These are phyloP conservation scores for Zelleria hepariella DNA, from an alignment of 2,888 invertebrate species.

Conservation along the genomic window DNA sequence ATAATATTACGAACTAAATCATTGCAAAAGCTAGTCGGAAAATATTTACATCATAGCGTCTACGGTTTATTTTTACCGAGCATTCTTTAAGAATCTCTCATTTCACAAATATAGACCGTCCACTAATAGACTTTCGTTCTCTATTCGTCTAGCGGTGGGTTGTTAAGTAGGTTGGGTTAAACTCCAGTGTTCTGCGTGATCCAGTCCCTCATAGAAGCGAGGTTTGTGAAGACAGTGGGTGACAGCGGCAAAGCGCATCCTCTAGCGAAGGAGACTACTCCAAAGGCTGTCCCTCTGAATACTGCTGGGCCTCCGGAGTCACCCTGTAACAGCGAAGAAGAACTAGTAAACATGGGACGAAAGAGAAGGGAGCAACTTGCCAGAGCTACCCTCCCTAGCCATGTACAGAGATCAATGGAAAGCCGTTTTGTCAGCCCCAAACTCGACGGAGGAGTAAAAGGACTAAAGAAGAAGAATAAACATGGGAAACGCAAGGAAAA, in stretches of 20 bases:
- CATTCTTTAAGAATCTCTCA: neutral
- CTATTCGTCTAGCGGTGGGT: slow-evolving; percentile 2
- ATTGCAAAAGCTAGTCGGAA: neutral
- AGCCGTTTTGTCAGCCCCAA: too few relatives aligned
- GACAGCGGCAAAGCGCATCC: slow-evolving; percentile 63
- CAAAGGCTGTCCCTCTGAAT: slow-evolving; percentile 55
- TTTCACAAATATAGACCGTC: neutral
- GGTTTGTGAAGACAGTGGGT: slow-evolving; percentile 61
- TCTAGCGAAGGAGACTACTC: slow-evolving; percentile 62
- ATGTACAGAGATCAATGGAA: too few relatives aligned
- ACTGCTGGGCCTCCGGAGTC: slow-evolving; percentile 66
- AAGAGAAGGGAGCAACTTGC: too few relatives aligned
- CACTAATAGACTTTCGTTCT: neutral
- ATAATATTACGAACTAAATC: slow-evolving; percentile 6
- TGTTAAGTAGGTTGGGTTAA: slow-evolving; percentile 21
- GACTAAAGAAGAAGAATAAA: too few relatives aligned
- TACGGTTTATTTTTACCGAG: neutral
- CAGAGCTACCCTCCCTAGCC: too few relatives aligned
- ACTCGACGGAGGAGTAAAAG: too few relatives aligned
- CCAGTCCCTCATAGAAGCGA: slow-evolving; percentile 56
- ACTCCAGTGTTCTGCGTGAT: slow-evolving; percentile 55
- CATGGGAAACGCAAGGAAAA: too few relatives aligned
- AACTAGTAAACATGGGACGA: too few relatives aligned
- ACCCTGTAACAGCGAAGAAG: slow-evolving; percentile 37
- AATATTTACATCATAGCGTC: neutral